phyloP scores from a whole-genome alignment of 2,113 vertebrate genomes.

The Chaetops frenatus region DNA sequence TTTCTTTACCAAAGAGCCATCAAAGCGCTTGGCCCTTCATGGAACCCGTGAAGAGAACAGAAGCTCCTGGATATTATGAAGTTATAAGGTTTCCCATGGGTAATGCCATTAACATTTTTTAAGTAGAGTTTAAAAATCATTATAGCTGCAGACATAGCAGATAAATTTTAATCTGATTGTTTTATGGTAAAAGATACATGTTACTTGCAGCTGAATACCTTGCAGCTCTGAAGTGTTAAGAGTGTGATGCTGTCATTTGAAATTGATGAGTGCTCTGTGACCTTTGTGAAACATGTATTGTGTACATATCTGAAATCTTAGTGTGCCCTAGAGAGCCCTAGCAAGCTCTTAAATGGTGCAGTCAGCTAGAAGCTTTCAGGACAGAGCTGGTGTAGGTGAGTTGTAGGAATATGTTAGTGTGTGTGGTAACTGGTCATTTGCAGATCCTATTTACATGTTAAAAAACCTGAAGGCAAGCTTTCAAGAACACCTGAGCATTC shows the following conservation, averaged over 20 bases:
- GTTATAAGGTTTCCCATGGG: slow-evolving; percentile 99
- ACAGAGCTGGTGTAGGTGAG: neutral
- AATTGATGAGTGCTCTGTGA: neutral
- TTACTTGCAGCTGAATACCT: neutral
- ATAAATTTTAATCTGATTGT: neutral
- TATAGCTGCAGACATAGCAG: slow-evolving; percentile 25
- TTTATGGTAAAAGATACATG: neutral
- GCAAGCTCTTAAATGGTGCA: neutral
- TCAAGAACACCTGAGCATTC: neutral
- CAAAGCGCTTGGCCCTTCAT: slow-evolving; percentile 99
- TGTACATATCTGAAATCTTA: neutral
- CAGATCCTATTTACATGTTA: neutral
- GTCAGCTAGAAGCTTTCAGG: neutral
- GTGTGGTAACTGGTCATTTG: neutral
- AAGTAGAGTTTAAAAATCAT: slow-evolving; percentile 57
- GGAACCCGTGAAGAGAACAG: slow-evolving; percentile 99
- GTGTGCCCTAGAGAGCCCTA: neutral
- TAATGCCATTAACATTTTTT: slow-evolving; percentile 76
- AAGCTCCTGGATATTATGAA: slow-evolving; percentile 99
- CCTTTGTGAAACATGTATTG: neutral
- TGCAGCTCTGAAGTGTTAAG: neutral
- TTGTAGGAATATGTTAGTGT: neutral
- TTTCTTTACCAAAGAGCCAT: slow-evolving; percentile 84
- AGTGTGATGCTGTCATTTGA: neutral
- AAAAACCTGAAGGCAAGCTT: neutral